Base-by-base conservation (phyloP, 2,888 invertebrate species). In the Drosophila phalerata region DNA sequence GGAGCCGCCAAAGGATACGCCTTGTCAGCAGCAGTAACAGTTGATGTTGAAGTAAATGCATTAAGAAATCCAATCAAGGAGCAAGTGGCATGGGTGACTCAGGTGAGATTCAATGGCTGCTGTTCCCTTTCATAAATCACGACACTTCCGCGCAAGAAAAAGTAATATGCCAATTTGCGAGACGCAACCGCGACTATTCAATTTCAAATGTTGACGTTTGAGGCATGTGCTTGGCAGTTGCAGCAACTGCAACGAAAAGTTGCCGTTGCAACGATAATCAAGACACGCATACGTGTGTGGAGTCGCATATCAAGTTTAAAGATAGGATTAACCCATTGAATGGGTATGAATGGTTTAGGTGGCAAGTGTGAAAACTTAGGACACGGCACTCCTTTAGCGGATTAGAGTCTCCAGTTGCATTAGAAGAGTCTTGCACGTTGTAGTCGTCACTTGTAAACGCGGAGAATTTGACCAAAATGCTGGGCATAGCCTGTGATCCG, bases 401-500 rank as follows among this genome's bases (percentile, higher is more conserved):
- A 80, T 85, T 88, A 80, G 74, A 52, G 17, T 28, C 53, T 34
- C 48, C 22, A 58, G 38, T 64, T 55, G 63, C 68, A 61, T 73
- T 83, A 86, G 84, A 67, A 88, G 89, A 79, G 91, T 90, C 86
- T 84, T 89, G 43, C 90, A 89, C 69, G 83, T 92, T 67, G 92
- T 88, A 25, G 88, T 90, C 81, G 90, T 15, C 64, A 74, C 69
- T 79, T 69, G 70, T 48, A 19, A 28, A 9, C 17, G 28, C 47
- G 58, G 49, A 52, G 57, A 56, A 1, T 32, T 25, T 3, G n/a
- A 11, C 57, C 57, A 91, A 85, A 74, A 93, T 92, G 92, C 83
- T 92, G 55, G 92, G 92, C 67, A 89, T 93, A 61, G 93, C 91
- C 30, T 90, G 91, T 78, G 92, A 92, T 90, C 92, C 92, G 15